Evolutionary conservation across 2,888 invertebrate genomes (phyloP), one percentile per base, ranked within the genome.

Genomic region (Drosophila paranaensis): DNA sequence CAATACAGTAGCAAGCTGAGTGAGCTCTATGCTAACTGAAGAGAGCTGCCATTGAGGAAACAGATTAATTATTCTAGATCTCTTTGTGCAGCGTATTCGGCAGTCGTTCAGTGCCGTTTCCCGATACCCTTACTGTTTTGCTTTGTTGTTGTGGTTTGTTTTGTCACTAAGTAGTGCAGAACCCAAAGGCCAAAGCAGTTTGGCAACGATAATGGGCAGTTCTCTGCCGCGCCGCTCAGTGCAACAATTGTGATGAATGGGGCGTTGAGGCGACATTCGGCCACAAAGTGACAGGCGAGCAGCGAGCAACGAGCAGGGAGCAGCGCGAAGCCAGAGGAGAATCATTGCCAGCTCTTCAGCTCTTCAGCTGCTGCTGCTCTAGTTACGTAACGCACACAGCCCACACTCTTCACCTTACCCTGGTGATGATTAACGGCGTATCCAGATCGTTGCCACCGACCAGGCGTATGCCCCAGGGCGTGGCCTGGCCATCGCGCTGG

Each of bases 371-470:
- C 55, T 60, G 60, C 61, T 70, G 76, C 69, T 79, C 66, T 71
- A 53, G 73, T 85, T 88, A 78, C 70, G 78, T 82, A 85, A 89
- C 55, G 54, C 56, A 51, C 56, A 51, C 25, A 25, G 5, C 27
- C 25, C 56, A 50, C 73, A 40, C 39, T n/a, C 57, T 10, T 53
- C 74, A 63, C 42, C 57, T 94, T 95, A 97, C 97, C 95, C 96
- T 96, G 80, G 97, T 97, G 92, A 98, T 96, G 93, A 97, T 96
- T 92, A 98, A 95, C 74, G 97, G 97, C 58, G 96, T 95, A 91
- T 96, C 96, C 90, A 97, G 95, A 94, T 97, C 97, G 79, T 96
- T 95, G 86, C 97, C 97, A 86, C 97, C 97, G 79, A 97, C 96
- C 83, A 97, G 94, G 88, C 97, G 95, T 89, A 97, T 96, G 70